Conservation (phyloP, 2,888 invertebrate species). For the Enchytraeus crypticus region DNA sequence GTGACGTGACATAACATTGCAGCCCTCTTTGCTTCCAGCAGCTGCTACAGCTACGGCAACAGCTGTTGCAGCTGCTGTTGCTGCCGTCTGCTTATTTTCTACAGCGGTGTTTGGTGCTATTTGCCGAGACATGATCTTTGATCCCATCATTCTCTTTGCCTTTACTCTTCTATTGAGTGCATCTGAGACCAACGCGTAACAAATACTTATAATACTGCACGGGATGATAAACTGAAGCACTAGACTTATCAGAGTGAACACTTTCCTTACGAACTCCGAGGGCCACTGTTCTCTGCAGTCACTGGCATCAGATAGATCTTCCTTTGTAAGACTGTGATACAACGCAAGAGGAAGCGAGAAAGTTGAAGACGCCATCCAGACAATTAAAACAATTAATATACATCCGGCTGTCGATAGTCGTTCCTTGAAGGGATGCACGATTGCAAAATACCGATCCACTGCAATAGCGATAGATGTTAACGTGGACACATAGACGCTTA, state of each 20-base stretch:
- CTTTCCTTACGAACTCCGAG: constrained; percentile 66
- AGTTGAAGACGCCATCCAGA: constrained; percentile 80
- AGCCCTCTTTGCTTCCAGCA: not conserved
- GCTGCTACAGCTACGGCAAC: not conserved
- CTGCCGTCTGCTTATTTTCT: not conserved
- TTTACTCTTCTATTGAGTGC: constrained; percentile 64
- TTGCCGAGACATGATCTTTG: too few species aligned
- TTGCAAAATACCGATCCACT: constrained; percentile 91
- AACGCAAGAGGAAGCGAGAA: constrained; percentile 84
- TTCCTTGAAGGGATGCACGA: constrained; percentile 86
- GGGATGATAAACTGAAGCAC: constrained; percentile 87
- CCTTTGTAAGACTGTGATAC: constrained; percentile 51
- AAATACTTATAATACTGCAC: constrained; percentile 83
- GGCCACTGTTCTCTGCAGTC: constrained; percentile 69
- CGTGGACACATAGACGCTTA: constrained; percentile 93
- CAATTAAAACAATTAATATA: constrained; percentile 71
- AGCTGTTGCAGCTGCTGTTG: not conserved
- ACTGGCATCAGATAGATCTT: constrained; percentile 20
- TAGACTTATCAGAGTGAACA: constrained; percentile 78
- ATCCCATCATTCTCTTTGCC: constrained; percentile 55
- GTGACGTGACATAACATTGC: not conserved
- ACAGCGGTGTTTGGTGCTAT: not conserved
- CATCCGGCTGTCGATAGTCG: constrained; percentile 82
- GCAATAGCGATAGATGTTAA: constrained; percentile 93
- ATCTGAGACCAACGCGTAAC: constrained; percentile 83